Evolutionary conservation across 2,113 vertebrate genomes (phyloP).

Genomic region (Perca schrenkii): DNA sequence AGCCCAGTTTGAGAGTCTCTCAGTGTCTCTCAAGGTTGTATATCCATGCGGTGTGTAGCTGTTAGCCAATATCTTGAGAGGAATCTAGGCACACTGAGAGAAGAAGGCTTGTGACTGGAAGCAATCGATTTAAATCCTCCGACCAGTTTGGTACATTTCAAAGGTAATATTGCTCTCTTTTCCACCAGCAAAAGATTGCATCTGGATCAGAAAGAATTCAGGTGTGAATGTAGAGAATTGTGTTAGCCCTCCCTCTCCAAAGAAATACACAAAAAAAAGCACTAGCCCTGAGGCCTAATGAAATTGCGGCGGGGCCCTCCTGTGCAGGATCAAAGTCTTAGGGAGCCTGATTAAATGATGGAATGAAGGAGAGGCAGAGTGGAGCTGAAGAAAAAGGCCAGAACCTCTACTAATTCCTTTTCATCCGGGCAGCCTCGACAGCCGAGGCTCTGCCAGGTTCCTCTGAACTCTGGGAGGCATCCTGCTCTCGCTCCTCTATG

Average conservation of each 20-base stretch:
- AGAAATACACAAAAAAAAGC: not conserved
- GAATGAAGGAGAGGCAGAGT: slow-evolving; percentile 29
- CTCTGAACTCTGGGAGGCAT: slow-evolving; percentile 18
- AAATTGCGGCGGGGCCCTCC: slow-evolving; percentile 34
- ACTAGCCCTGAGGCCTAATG: slow-evolving; percentile 18
- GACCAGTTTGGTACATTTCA: not conserved
- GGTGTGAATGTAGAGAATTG: not conserved
- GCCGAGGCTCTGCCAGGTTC: slow-evolving; percentile 32
- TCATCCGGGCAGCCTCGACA: slow-evolving; percentile 39
- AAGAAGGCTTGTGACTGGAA: not conserved
- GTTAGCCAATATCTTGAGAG: not conserved
- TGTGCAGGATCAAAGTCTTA: slow-evolving; percentile 59
- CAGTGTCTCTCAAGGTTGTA: not conserved
- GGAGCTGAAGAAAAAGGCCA: slow-evolving; percentile 40
- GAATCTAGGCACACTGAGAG: not conserved
- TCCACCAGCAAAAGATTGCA: not conserved
- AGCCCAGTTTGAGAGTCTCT: not conserved
- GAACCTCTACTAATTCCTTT: slow-evolving; percentile 44
- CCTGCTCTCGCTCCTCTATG: not conserved
- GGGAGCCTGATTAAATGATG: slow-evolving; percentile 47
- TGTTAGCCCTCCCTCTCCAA: not conserved
- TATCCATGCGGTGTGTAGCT: not conserved
- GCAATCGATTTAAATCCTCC: not conserved
- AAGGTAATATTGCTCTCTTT: not conserved
- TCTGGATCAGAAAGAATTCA: not conserved